These are phyloP conservation scores for Sisor rabdophorus DNA, from an alignment of 2,113 vertebrate genomes.

Conservation along the genomic window DNA sequence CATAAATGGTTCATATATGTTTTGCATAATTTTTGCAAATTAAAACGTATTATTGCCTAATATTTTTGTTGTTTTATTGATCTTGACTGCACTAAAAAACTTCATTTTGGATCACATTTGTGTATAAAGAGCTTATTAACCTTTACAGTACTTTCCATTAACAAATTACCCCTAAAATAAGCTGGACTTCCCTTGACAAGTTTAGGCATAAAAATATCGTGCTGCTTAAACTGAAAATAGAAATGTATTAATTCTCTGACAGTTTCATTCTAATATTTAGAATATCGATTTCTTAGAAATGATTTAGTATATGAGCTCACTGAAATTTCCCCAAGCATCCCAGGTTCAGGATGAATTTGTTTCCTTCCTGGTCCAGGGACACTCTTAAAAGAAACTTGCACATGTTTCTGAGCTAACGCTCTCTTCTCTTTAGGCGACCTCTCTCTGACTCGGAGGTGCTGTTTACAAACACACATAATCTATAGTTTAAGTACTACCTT, in stretches of 20 bases:
- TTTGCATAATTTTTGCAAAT: not conserved
- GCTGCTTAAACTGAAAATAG: not conserved
- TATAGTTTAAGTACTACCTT: slow-evolving; percentile 1
- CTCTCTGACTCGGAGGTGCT: slow-evolving; percentile 21
- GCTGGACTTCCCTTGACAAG: not conserved
- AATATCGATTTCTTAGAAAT: slow-evolving; percentile 10
- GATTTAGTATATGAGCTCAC: slow-evolving; percentile 1
- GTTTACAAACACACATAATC: slow-evolving; percentile 25
- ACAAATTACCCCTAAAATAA: not conserved
- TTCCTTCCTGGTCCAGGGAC: slow-evolving; percentile 4
- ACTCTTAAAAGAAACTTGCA: slow-evolving; percentile 10
- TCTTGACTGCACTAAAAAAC: not conserved
- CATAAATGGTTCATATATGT: not conserved
- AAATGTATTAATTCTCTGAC: not conserved
- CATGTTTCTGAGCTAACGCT: slow-evolving; percentile 22
- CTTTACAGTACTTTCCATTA: not conserved
- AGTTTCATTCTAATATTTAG: slow-evolving; percentile 15
- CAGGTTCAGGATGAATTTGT: slow-evolving; percentile 3
- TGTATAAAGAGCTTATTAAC: not conserved
- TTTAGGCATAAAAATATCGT: not conserved
- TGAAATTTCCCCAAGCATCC: slow-evolving; percentile 1
- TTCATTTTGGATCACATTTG: not conserved
- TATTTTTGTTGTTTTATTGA: not conserved
- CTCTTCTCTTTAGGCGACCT: slow-evolving; percentile 19
- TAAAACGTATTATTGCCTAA: too few relatives aligned